Evolutionary conservation across 2,113 vertebrate genomes (phyloP).

Genomic region (Struthio camelus): DNA sequence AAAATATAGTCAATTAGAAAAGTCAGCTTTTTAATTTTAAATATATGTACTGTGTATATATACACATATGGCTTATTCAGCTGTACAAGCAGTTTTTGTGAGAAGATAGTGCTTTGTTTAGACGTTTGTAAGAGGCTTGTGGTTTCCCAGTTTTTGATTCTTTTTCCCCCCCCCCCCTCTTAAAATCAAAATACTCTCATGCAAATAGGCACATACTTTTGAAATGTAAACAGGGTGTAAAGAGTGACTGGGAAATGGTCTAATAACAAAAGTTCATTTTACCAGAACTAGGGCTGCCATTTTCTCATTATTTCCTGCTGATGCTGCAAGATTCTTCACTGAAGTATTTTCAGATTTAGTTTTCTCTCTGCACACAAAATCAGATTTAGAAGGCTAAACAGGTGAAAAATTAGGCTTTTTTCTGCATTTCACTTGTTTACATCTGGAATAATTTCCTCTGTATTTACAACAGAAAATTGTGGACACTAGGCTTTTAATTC

Average conservation of each 20-base stretch:
- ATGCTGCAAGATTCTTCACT: background rate
- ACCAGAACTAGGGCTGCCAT: background rate
- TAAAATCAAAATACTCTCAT: background rate
- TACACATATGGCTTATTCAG: background rate
- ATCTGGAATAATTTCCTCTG: background rate
- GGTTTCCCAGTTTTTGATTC: background rate
- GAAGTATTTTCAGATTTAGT: background rate
- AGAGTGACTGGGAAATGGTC: background rate
- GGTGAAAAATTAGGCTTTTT: background rate
- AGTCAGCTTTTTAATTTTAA: background rate
- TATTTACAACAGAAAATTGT: background rate
- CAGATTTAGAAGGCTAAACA: background rate
- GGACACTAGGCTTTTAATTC: background rate
- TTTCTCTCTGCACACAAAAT: background rate
- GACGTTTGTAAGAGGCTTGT: background rate
- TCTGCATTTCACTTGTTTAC: background rate
- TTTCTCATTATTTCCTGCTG: background rate
- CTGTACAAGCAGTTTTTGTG: background rate
- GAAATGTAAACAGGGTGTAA: background rate
- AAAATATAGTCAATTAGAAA: background rate
- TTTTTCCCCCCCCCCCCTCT: background rate
- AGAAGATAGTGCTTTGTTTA: background rate
- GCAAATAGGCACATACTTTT: background rate
- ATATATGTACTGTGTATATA: too few relatives aligned
- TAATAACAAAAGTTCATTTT: background rate